A percentile compares a stretch with the other conserved stretches of the same genome.
Evolutionary conservation across 2,797 vertebrate species (phyloP).

Genomic region (Hybognathus amarus): DNA sequence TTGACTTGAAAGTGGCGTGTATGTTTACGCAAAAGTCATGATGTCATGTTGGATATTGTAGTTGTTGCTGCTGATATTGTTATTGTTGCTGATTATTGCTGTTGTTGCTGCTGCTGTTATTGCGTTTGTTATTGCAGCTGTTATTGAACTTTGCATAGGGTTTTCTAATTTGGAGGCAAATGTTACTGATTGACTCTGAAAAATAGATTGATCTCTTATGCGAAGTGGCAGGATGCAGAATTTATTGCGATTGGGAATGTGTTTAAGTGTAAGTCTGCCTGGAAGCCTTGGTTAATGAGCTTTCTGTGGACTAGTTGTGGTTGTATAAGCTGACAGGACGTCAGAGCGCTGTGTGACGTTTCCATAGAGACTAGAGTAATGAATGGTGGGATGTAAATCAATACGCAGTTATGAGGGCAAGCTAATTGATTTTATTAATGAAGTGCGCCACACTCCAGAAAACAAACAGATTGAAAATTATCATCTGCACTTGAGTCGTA

Average conservation of each 20-base stretch:
- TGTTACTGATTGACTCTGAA: background rate
- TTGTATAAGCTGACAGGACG: background rate
- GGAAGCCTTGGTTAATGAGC: background rate
- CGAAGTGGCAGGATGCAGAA: background rate
- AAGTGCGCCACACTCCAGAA: slow-evolving; percentile 58
- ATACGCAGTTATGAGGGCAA: slow-evolving; percentile 24
- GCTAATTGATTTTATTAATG: slow-evolving; percentile 63
- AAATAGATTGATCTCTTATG: background rate
- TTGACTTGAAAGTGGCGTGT: too few relatives aligned
- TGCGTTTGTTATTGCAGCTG: too few relatives aligned
- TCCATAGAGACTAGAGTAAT: slow-evolving; percentile 8
- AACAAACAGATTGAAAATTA: slow-evolving; percentile 59
- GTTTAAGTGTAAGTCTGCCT: too few relatives aligned
- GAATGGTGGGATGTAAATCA: background rate
- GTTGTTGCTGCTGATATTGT: too few relatives aligned
- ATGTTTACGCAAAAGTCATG: too few relatives aligned
- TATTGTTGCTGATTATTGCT: too few relatives aligned
- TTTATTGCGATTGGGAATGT: background rate
- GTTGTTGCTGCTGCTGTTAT: fast-evolving
- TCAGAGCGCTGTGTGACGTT: background rate
- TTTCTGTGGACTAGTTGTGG: background rate
- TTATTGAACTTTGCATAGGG: too few relatives aligned
- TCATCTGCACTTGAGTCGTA: slow-evolving; percentile 59
- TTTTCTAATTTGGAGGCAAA: background rate
- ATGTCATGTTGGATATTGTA: too few relatives aligned